A percentile compares a stretch with the other conserved stretches of the same genome.
phyloP scores from a whole-genome alignment of 2,113 vertebrate species.

The Empidonax alnorum region DNA sequence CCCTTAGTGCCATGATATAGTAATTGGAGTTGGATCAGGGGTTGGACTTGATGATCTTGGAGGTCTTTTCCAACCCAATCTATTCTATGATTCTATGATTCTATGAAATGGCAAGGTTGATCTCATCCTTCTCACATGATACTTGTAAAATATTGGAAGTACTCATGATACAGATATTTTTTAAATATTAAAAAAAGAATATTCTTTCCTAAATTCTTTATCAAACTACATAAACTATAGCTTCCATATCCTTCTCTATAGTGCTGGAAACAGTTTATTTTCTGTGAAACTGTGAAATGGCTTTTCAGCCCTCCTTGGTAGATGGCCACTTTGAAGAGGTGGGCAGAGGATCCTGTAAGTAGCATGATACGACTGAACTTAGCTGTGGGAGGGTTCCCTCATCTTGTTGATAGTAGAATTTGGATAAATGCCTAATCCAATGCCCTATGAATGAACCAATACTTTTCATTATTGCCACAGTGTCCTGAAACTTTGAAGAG shows the following conservation, averaged over 20 bases:
- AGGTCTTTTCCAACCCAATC: no score
- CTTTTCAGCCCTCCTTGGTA: background rate
- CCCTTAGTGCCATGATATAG: no score
- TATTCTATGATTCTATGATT: no score
- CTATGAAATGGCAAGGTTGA: background rate
- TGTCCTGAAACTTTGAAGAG: background rate
- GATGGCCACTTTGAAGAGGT: background rate
- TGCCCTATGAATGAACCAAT: background rate
- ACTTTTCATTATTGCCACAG: background rate
- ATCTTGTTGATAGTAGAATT: background rate
- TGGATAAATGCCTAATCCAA: background rate
- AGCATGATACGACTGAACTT: fast-evolving
- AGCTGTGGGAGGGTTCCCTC: background rate
- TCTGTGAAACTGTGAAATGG: background rate
- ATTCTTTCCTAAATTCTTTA: background rate
- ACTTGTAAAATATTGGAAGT: background rate
- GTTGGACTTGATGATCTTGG: no score
- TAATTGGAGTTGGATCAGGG: no score
- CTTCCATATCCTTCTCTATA: background rate
- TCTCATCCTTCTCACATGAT: background rate
- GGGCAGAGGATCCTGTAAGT: background rate
- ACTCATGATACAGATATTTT: background rate
- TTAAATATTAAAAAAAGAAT: background rate
- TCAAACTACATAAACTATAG: background rate
- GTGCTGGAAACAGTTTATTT: background rate